phyloP scores from a whole-genome alignment of 2,113 vertebrate species.

The Macrotus californicus region DNA sequence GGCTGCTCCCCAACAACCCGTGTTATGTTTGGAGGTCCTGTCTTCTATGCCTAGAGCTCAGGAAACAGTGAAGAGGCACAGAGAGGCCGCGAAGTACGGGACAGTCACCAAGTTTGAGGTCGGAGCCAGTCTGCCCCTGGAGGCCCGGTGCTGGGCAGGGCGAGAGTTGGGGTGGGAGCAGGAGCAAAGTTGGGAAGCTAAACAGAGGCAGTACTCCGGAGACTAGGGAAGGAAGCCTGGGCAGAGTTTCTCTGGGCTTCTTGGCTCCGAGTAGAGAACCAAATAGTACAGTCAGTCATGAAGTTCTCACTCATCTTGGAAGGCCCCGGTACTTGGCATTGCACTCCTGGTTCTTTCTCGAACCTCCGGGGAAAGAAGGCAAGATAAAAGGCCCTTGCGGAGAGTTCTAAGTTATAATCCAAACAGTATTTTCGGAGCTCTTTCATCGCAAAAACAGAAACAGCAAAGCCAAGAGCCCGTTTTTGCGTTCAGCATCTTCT shows the following conservation, averaged over 20 bases:
- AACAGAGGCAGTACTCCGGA: background rate
- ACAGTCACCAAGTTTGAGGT: background rate
- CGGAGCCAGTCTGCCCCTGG: background rate
- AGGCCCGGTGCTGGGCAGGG: background rate
- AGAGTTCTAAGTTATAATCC: conserved; percentile 32
- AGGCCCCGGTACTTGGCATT: background rate
- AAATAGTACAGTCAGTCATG: background rate
- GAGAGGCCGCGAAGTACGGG: background rate
- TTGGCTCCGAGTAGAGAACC: background rate
- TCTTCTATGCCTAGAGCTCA: background rate
- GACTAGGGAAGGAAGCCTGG: background rate
- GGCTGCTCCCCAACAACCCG: background rate
- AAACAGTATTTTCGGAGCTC: background rate
- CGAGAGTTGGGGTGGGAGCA: background rate
- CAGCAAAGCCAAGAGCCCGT: background rate
- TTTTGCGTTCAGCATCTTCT: background rate
- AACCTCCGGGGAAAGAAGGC: background rate
- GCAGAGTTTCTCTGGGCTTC: conserved; percentile 34
- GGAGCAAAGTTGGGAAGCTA: background rate
- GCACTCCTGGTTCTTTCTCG: background rate
- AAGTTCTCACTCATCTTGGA: conserved; percentile 1
- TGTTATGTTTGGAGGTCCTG: background rate
- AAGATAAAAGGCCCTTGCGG: conserved; percentile 19
- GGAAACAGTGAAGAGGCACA: background rate
- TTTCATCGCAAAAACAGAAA: conserved; percentile 35